phyloP scores from a whole-genome alignment of 2,113 vertebrate genomes.

The Lonchura striata region DNA sequence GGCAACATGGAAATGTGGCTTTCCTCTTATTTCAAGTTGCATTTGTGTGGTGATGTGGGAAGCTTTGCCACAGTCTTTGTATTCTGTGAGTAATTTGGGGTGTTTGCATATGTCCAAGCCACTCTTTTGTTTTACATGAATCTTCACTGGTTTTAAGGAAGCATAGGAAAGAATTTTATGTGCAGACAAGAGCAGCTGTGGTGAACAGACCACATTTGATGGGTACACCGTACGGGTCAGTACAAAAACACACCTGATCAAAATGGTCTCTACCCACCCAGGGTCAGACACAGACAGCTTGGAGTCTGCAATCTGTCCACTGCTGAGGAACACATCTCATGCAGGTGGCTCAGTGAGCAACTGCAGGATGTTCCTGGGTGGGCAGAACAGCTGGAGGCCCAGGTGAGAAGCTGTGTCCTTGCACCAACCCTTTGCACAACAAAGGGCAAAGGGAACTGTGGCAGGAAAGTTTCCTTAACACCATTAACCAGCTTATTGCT shows the following conservation, averaged over 20 bases:
- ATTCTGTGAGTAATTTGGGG: not conserved
- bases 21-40: not conserved
- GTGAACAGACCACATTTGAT: not conserved
- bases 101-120: not conserved
- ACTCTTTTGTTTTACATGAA: not conserved
- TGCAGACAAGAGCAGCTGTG: not conserved
- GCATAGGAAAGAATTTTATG: not conserved
- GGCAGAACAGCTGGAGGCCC: not conserved
- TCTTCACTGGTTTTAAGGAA: not conserved
- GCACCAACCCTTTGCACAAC: not conserved
- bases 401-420: not conserved
- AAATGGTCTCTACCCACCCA: not conserved
- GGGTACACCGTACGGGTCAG: not conserved
- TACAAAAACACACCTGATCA: not conserved
- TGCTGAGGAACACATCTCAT: fast-evolving
- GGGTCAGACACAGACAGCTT: not conserved
- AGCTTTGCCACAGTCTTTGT: not conserved
- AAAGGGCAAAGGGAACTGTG: not conserved
- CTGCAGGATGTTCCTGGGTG: not conserved
- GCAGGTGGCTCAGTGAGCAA: not conserved
- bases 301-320: not conserved
- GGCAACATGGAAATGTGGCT: not conserved
- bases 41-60: not conserved
- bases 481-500: not conserved
- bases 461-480: not conserved